Evolutionary conservation across 2,113 vertebrate genomes (phyloP).

Genomic region (Perca fluviatilis): DNA sequence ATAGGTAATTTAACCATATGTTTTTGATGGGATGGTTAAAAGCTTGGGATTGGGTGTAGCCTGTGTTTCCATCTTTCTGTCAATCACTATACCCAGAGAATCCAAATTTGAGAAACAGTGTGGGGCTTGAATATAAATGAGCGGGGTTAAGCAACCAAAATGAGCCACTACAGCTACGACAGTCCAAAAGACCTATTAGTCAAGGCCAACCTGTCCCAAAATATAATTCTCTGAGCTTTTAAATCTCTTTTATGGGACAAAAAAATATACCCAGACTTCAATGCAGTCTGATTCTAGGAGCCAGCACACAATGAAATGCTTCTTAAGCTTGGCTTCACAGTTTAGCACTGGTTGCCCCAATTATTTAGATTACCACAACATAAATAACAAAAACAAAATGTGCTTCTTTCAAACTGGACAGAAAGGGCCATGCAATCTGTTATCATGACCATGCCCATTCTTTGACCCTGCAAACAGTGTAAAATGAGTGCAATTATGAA

Average conservation of each 20-base stretch:
- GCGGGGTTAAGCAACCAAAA: neutral
- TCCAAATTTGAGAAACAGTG: neutral
- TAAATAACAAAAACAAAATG: neutral
- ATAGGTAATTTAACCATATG: neutral
- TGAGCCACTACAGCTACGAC: neutral
- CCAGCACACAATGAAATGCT: no score
- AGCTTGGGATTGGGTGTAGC: neutral
- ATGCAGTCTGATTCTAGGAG: no score
- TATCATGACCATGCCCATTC: neutral
- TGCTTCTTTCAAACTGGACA: neutral
- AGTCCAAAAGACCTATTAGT: neutral
- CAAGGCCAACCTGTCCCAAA: neutral
- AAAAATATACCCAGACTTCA: neutral
- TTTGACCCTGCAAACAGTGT: neutral
- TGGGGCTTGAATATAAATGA: neutral
- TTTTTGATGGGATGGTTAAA: neutral
- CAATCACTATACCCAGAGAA: neutral
- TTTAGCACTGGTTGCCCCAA: no score
- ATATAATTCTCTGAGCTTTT: neutral
- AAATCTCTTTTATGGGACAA: neutral
- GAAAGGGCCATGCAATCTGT: neutral
- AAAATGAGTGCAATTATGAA: neutral
- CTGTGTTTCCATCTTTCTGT: neutral
- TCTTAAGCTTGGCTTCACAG: no score
- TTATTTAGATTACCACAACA: neutral